Evolutionary conservation across 2,113 vertebrate genomes (phyloP), one percentile per base, ranked within the genome.

Genomic region (Marmota flaviventris): DNA sequence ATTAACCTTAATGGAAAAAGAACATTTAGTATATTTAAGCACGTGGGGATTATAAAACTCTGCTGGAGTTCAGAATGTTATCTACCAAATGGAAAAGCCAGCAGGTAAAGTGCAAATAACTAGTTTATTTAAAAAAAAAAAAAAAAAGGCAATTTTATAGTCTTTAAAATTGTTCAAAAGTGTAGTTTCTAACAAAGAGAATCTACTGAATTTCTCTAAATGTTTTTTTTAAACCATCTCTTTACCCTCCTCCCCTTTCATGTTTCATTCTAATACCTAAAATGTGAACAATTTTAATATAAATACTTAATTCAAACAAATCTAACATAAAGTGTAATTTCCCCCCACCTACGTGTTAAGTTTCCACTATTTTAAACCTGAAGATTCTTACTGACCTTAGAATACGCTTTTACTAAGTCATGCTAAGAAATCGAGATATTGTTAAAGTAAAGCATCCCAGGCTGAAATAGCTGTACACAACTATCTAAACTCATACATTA

Each of bases 1-100:
- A 99, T 99, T 99, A 99, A 99, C 99, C 99, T 99, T 99, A 99
- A 99, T 99, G 99, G 99, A 99, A 99, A 99, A 99, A 99, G 99
- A 99, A 99, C 99, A 99, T 99, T 99, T 99, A 99, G 99, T 99
- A 99, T 99, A 99, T 99, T 99, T 99, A 99, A 99, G 99, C 99
- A 99, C 99, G 99, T 99, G 98, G 98, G 98, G 98, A 99, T 99
- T 98, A 99, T 98, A 98, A 98, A 98, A 99, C 98, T 98, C 99
- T 99, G 98, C 99, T 99, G 99, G 98, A 98, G 98, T 99, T 99
- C 97, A 99, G 98, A 98, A 98, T 97, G 98, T 99, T 99, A 98
- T 98, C 98, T 99, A 98, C 96, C 97, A 99, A 98, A 98, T 98
- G 97, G 98, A 99, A 99, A 98, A 98, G 94, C 98, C 99, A 99